Evolutionary conservation across 2,797 vertebrate species (phyloP), one percentile per base, ranked within the genome.

Genomic region (Phoxinus dragarum): DNA sequence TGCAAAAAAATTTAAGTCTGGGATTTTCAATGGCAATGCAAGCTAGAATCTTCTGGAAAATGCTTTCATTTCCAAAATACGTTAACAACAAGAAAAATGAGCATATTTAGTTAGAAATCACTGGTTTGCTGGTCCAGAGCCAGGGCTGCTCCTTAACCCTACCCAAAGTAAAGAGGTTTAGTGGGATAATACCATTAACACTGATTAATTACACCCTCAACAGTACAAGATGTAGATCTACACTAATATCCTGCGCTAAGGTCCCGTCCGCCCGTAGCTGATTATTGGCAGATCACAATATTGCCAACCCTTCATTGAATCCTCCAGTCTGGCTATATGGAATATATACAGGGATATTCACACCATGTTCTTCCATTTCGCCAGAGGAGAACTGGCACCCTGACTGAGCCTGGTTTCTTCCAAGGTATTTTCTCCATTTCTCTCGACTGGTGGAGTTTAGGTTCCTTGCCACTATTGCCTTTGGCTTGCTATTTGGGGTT

Each of bases 201-300:
- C 77, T 34, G 84, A 85, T 85, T 80, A 85, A 54, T 85, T 71
- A 54, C 77, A 80, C 77, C 77, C 44, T 64, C 56, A 64, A 54
- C 16, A 66, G 8, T 44, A 36, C 77, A 54, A 85, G 83, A 80
- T 52, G n/a, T 36, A 73, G 42, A 80, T 36, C 42, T 54, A 80
- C 42, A 31, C 77, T 80, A 66, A 66, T 66, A 23, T 67, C 16
- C 61, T 21, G 19, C 16, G 9, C 79, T 72, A 79, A 81, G 21
- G n/a, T 42, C 14, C 14, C 14, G 16, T 31, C 11, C 52, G 1
- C 16, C 61, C 5, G 12, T 16, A 64, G 27, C 61, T 64, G 1
- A 16, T 49, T 49, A 17, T 49, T 49, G 47, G 47, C 16, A 49
- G 14, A 14, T 49, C 14, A 49, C 6, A 47, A 40, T 23, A 72